Conservation (phyloP, 2,888 invertebrate genomes). For the Dendrolimus houi region DNA sequence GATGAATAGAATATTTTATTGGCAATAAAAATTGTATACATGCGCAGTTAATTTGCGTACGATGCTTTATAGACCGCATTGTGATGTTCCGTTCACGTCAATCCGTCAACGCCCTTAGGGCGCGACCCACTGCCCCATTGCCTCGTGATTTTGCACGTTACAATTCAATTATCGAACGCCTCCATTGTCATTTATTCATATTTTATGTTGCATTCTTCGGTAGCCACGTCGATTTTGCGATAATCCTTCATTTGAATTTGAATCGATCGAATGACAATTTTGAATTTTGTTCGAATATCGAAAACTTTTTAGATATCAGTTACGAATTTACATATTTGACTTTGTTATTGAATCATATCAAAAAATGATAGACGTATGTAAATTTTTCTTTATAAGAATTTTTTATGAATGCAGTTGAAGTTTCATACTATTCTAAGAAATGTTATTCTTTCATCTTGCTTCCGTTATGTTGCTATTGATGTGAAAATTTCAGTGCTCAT, state of each 20-base stretch:
- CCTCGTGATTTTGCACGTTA: constrained; percentile 46
- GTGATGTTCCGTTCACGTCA: constrained; percentile 37
- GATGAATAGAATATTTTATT: constrained; percentile 63
- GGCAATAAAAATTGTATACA: constrained; percentile 65
- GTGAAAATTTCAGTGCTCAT: constrained; percentile 42
- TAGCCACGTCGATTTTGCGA: constrained; percentile 50
- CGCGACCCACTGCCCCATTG: constrained; percentile 67
- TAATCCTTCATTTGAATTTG: constrained; percentile 55
- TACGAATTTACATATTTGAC: constrained; percentile 58
- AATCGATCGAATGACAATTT: constrained; percentile 38
- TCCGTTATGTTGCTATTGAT: constrained; percentile 58
- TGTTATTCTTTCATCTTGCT: constrained; percentile 70
- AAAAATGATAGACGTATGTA: constrained; percentile 66
- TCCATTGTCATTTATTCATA: constrained; percentile 48
- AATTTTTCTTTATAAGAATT: constrained; percentile 45
- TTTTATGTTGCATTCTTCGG: constrained; percentile 45
- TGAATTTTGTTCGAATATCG: constrained; percentile 16
- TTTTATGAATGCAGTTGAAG: constrained; percentile 36
- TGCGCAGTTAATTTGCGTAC: constrained; percentile 69
- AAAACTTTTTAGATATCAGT: constrained; percentile 45
- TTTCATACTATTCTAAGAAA: constrained; percentile 26
- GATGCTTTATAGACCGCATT: constrained; percentile 58
- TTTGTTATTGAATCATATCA: constrained; percentile 60
- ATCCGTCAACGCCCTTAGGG: constrained; percentile 45
- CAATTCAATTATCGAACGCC: constrained; percentile 58